Percentiles rank a stretch among this genome's conserved stretches.
phyloP scores from a whole-genome alignment of 2,888 invertebrate species.

The Keiferia lycopersicella region DNA sequence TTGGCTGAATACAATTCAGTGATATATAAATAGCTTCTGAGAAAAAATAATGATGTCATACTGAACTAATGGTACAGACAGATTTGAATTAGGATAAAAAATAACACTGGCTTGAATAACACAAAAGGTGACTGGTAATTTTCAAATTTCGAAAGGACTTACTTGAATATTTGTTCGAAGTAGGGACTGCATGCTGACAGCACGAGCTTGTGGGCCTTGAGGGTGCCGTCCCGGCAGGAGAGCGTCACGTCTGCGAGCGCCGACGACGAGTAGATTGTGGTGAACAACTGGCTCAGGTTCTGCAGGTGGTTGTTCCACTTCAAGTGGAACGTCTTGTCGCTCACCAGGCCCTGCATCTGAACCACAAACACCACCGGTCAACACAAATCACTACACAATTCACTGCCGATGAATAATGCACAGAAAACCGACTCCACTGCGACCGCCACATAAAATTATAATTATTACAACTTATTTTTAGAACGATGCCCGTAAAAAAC shows the following conservation, averaged over 20 bases:
- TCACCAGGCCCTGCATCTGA: conserved; percentile 82
- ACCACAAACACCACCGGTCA: conserved; percentile 47
- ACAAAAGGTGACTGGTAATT: conserved; percentile 8
- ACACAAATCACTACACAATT: conserved; percentile 66
- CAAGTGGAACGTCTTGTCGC: conserved; percentile 85
- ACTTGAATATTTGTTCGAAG: conserved; percentile 87
- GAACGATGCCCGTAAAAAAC: conserved; percentile 82
- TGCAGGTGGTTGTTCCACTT: conserved; percentile 88
- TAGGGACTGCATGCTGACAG: conserved; percentile 89
- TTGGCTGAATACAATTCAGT: conserved; percentile 53
- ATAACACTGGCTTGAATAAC: conserved; percentile 28
- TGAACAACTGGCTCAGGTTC: conserved; percentile 86
- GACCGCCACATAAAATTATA: conserved; percentile 82
- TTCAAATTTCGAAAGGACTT: conserved; percentile 37
- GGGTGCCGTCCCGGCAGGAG: conserved; percentile 86
- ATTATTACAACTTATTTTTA: conserved; percentile 82
- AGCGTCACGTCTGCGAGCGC: conserved; percentile 86
- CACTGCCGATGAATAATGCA: conserved; percentile 68
- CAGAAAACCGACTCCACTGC: conserved; percentile 76
- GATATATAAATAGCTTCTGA: conserved; percentile 63
- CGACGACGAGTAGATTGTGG: conserved; percentile 85
- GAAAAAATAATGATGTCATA: conserved; percentile 71
- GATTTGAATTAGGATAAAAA: conserved; percentile 42
- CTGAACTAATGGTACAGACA: conserved; percentile 59
- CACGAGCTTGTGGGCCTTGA: conserved; percentile 87